Evolutionary conservation across 2,888 invertebrate species (phyloP).

Genomic region (Drosophila leonis): DNA sequence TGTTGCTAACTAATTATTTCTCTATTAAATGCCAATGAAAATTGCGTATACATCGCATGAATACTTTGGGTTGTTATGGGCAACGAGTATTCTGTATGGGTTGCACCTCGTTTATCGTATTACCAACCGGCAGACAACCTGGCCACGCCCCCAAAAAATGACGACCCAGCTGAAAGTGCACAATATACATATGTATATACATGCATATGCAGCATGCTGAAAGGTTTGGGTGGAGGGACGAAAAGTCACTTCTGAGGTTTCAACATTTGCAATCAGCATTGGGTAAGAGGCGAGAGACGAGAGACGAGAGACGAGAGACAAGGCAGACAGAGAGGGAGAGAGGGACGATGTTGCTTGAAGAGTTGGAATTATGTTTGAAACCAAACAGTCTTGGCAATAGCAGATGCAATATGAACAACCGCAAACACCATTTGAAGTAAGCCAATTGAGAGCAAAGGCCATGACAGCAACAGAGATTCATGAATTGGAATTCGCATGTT

Average conservation of each 20-base stretch:
- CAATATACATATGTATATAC: no score
- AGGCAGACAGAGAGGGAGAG: no score
- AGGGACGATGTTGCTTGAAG: slow-evolving; percentile 46
- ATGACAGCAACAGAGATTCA: slow-evolving; percentile 23
- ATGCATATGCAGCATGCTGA: slow-evolving; percentile 32
- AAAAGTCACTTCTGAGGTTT: slow-evolving; percentile 9
- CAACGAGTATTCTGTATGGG: slow-evolving; percentile 8
- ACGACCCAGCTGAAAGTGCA: slow-evolving; percentile 46
- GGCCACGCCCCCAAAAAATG: slow-evolving; percentile 23
- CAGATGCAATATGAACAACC: slow-evolving; percentile 42
- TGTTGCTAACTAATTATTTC: slow-evolving; percentile 66
- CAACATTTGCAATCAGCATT: slow-evolving; percentile 7
- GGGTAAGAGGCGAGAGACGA: not conserved
- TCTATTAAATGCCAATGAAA: slow-evolving; percentile 68
- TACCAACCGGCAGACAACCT: slow-evolving; percentile 13
- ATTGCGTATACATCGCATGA: slow-evolving; percentile 23
- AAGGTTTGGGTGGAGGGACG: not conserved
- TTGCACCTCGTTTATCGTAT: slow-evolving; percentile 37
- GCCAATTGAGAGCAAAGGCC: slow-evolving; percentile 15
- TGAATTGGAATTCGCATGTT: slow-evolving; percentile 17
- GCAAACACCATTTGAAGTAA: slow-evolving; percentile 27
- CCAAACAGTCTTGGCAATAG: slow-evolving; percentile 27
- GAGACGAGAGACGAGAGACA: no score
- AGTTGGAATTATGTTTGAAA: slow-evolving; percentile 68
- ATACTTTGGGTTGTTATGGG: slow-evolving; percentile 3